These are phyloP conservation scores for Synanthedon tipuliformis DNA, from an alignment of 2,888 invertebrate genomes.

Conservation along the genomic window DNA sequence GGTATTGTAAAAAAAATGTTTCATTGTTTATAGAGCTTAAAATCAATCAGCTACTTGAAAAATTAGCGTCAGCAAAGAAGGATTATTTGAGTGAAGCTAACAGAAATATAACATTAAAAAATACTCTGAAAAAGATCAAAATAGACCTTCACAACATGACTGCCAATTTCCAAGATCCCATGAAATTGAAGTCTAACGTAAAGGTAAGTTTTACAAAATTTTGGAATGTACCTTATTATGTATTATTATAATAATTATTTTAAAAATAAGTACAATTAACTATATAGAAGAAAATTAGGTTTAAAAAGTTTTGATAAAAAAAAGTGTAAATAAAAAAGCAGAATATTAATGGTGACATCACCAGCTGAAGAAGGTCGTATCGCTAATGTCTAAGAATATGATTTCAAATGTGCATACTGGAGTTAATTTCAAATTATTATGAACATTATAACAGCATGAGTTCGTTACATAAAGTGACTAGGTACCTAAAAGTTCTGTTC, in stretches of 20 bases:
- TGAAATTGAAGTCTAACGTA: constrained; percentile 67
- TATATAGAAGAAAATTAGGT: not conserved
- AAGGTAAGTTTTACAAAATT: constrained; percentile 38
- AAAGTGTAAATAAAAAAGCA: too few relatives aligned
- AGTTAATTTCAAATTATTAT: too few relatives aligned
- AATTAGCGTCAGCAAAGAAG: constrained; percentile 77
- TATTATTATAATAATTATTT: not conserved
- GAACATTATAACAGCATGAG: too few relatives aligned
- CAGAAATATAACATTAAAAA: constrained; percentile 71
- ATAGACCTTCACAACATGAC: constrained; percentile 85
- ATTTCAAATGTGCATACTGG: too few relatives aligned
- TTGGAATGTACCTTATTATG: not conserved
- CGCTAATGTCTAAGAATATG: too few relatives aligned
- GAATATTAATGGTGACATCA: too few relatives aligned
- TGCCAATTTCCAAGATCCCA: constrained; percentile 81
- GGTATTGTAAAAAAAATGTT: too few relatives aligned
- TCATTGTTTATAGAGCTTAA: constrained; percentile 71
- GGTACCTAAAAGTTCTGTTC: too few relatives aligned
- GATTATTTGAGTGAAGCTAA: constrained; percentile 77
- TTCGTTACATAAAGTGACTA: too few relatives aligned
- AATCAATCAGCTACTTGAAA: constrained; percentile 81
- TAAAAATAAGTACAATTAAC: not conserved
- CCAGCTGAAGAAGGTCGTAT: too few relatives aligned
- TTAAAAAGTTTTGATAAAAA: too few relatives aligned
- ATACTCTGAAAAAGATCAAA: constrained; percentile 79